These are phyloP conservation scores for Thymelicus acteon DNA, from an alignment of 2,888 invertebrate species.

Conservation along the genomic window DNA sequence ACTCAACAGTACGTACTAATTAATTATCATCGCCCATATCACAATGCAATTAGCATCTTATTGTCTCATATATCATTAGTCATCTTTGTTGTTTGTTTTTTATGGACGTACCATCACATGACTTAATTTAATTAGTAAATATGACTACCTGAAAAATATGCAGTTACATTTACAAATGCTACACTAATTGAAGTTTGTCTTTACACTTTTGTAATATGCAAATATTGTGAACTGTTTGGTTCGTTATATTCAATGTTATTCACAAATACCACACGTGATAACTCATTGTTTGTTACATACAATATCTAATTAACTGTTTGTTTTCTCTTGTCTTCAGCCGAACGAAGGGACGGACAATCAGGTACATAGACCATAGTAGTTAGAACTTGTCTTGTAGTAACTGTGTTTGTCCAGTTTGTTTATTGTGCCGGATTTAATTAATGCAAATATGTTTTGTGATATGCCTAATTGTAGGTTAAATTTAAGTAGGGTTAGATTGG, in stretches of 20 bases:
- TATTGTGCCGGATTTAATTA: constrained; percentile 22
- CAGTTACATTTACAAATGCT: neutral
- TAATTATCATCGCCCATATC: constrained; percentile 17
- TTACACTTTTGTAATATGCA: neutral
- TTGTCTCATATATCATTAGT: constrained; percentile 21
- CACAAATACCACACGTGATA: neutral
- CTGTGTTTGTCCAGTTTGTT: constrained; percentile 40
- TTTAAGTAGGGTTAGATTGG: neutral
- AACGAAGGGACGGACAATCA: constrained; percentile 81
- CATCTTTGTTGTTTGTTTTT: constrained; percentile 12
- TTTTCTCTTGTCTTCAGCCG: constrained; percentile 79
- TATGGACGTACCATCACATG: neutral
- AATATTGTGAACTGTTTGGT: neutral
- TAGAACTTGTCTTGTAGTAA: constrained; percentile 34
- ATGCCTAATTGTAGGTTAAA: neutral
- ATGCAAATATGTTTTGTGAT: neutral
- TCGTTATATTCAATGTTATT: neutral
- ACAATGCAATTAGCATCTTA: constrained; percentile 25
- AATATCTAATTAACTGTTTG: constrained; percentile 48
- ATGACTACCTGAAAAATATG: neutral
- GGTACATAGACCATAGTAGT: constrained; percentile 54
- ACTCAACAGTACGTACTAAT: constrained; percentile 16
- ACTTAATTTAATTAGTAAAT: neutral
- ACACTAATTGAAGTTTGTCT: no score
- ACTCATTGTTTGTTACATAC: constrained; percentile 8